Evolutionary conservation across 2,797 vertebrate species (phyloP), one percentile per base, ranked within the genome.

Genomic region (Anabas testudineus): DNA sequence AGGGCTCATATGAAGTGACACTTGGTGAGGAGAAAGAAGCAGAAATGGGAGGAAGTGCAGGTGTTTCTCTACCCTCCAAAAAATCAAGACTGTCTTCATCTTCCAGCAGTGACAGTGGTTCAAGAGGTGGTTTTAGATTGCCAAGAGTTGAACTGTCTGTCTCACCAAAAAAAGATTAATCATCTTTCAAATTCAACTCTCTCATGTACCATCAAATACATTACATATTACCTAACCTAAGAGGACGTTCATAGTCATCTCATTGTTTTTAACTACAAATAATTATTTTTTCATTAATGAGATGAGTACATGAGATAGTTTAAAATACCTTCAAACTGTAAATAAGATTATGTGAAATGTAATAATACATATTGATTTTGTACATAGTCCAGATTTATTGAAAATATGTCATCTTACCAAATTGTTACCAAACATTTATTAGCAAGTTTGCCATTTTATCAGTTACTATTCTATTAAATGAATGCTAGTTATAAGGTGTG

Each of bases 1-100:
- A 97, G 88, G 97, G 97, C 34, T 95, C 95, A 49, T 98, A 98
- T 71, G 97, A 99, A 92, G 97, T 99, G 67, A 94, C 96, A 0
- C 93, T 95, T n/a, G 96, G 94, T 19, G 95, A 96, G 4, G 96
- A 95, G 0, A 87, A 76, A 87, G 96, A 95, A 80, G 45, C 61
- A 62, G 88, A 77, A 70, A 87, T 86, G 46, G 91, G 91, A 26
- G 94, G 92, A 36, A 93, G 91, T 51, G 84, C 92, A 41, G 94
- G 92, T n/a, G 88, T 84, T 58, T 87, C 94, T 19, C 19, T 90
- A 66, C 85, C 92, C 19, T 84, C 95, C 2, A 96, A 95, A 74
- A 95, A 95, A 76, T 93, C 95, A 0, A 95, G 95, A 39, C 84
- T 96, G 58, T 95, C 96, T 0, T 98, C 97, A 1, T 93, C 97